Percentiles rank a stretch among this genome's conserved stretches.
Evolutionary conservation across 2,888 invertebrate genomes (phyloP).

Genomic region (Latrodectus hesperus): DNA sequence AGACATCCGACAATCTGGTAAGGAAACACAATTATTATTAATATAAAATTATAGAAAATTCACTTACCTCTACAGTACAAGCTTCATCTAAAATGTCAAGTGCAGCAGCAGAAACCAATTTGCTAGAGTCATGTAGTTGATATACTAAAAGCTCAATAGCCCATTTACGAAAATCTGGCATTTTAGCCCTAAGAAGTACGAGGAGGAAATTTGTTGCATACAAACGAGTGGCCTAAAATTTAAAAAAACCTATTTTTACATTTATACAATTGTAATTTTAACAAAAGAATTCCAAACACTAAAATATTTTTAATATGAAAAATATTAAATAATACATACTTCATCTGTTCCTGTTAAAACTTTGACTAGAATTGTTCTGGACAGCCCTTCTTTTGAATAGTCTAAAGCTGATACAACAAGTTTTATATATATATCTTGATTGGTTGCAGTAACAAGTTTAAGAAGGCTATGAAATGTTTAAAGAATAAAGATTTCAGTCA

Average conservation of each 20-base stretch:
- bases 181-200: slow-evolving; percentile 82
- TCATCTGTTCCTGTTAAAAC: slow-evolving; percentile 70
- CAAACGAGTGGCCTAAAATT: slow-evolving; percentile 78
- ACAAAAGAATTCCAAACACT: no score
- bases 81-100: slow-evolving; percentile 91
- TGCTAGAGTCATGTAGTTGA: slow-evolving; percentile 89
- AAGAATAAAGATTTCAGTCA: slow-evolving; percentile 1
- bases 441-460: slow-evolving; percentile 80
- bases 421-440: slow-evolving; percentile 91
- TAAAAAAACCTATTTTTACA: neutral
- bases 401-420: slow-evolving; percentile 93
- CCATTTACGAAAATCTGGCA: slow-evolving; percentile 83
- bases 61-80: slow-evolving; percentile 87
- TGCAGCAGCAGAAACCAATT: slow-evolving; percentile 86
- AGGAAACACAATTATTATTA: no score
- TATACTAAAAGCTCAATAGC: slow-evolving; percentile 88
- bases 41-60: neutral
- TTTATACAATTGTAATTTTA: no score
- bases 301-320: neutral
- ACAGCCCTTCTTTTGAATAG: slow-evolving; percentile 83
- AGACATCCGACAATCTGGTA: no score
- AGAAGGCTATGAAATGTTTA: slow-evolving; percentile 79
- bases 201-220: slow-evolving; percentile 95
- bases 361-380: slow-evolving; percentile 70
- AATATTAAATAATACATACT: slow-evolving; percentile 28